Evolutionary conservation across 2,113 vertebrate genomes (phyloP).

Genomic region (human (Homo sapiens)): DNA sequence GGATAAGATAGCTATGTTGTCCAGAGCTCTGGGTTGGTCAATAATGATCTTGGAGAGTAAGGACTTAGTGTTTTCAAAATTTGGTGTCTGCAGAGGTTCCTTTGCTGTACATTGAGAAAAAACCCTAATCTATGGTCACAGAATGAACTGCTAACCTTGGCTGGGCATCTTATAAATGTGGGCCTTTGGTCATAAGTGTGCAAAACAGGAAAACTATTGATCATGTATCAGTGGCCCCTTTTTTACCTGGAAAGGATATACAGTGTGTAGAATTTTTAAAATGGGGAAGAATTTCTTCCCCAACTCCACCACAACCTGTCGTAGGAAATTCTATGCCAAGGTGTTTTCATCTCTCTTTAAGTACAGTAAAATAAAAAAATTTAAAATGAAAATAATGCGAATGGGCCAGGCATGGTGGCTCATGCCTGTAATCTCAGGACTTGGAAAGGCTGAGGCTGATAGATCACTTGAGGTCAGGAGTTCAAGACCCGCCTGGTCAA

Average conservation of each 20-base stretch:
- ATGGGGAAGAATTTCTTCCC: background rate
- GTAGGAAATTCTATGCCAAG: background rate
- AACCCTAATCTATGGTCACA: background rate
- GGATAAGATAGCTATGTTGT: background rate
- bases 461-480: no score
- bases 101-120: background rate
- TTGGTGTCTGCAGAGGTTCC: background rate
- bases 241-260: background rate
- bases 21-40: background rate
- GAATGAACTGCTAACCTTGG: background rate
- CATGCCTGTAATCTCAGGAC: no score
- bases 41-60: background rate
- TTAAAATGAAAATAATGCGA: background rate
- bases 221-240: background rate
- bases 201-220: background rate
- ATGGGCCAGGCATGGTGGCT: background rate
- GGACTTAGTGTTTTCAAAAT: background rate
- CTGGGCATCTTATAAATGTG: background rate
- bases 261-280: background rate
- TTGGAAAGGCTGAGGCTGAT: no score
- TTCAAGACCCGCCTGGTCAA: no score
- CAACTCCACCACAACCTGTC: background rate
- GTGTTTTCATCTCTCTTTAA: background rate
- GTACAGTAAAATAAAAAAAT: background rate
- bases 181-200: background rate